Percentiles rank a stretch among this genome's conserved stretches.
These are phyloP conservation scores for Lamellibrachia columna DNA, from an alignment of 2,888 invertebrate species.

Conservation along the genomic window DNA sequence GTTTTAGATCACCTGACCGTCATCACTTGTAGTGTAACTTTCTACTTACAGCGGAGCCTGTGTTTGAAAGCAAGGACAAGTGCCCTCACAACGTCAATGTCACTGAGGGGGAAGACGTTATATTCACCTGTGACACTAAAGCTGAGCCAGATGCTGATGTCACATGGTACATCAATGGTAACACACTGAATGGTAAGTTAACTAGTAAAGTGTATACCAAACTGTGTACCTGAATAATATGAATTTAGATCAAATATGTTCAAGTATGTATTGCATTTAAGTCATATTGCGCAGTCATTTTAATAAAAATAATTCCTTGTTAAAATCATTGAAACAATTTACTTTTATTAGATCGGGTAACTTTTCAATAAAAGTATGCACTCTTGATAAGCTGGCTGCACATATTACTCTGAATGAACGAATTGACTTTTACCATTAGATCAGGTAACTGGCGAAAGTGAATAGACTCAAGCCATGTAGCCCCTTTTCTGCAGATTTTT, in stretches of 20 bases:
- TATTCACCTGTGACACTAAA: slow-evolving; percentile 13
- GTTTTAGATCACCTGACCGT: neutral
- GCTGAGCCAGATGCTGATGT: slow-evolving; percentile 23
- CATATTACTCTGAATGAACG: too few species aligned
- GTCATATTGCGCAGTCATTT: too few species aligned
- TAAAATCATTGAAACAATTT: too few species aligned
- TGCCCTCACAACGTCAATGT: neutral
- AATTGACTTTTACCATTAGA: too few species aligned
- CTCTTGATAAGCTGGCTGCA: too few species aligned
- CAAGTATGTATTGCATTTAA: neutral
- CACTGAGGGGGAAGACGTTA: slow-evolving; percentile 18
- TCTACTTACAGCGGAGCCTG: neutral
- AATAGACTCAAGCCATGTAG: too few species aligned
- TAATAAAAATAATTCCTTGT: too few species aligned
- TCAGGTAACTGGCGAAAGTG: too few species aligned
- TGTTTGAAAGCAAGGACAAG: neutral
- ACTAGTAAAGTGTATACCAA: neutral
- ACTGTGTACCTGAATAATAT: neutral
- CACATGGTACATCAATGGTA: slow-evolving; percentile 20
- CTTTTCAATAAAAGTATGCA: too few species aligned
- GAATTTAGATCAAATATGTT: neutral
- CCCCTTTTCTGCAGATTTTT: too few species aligned
- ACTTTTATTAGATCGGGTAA: too few species aligned
- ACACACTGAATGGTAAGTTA: neutral
- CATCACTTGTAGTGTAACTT: neutral